phyloP scores from a whole-genome alignment of 2,888 invertebrate genomes.

The Nebria salina region DNA sequence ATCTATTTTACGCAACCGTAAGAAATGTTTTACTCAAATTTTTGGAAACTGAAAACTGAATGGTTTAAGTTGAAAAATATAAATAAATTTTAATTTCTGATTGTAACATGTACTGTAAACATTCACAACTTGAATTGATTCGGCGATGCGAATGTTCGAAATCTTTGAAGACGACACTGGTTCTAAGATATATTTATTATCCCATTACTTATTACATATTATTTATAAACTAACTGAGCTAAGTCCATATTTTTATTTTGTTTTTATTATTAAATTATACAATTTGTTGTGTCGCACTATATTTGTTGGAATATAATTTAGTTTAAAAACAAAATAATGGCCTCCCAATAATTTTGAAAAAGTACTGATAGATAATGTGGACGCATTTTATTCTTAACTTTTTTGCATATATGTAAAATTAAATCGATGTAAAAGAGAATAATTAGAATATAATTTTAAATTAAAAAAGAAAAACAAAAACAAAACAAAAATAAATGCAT shows the following conservation, averaged over 20 bases:
- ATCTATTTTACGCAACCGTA: no score
- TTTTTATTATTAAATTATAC: constrained; percentile 1
- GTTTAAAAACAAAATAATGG: not conserved
- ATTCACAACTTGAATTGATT: no score
- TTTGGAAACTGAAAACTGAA: no score
- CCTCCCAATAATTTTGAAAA: not conserved
- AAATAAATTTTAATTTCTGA: no score
- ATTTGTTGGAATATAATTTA: not conserved
- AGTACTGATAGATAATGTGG: not conserved
- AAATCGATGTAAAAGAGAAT: not conserved
- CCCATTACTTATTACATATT: not conserved
- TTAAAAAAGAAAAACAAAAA: not conserved
- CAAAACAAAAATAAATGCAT: not conserved
- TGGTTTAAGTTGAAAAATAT: no score
- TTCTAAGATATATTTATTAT: not conserved
- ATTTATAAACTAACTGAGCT: not conserved
- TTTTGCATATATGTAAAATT: not conserved
- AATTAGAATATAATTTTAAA: not conserved
- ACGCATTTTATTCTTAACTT: not conserved
- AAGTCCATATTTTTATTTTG: not conserved
- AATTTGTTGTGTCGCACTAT: not conserved
- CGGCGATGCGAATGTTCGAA: no score
- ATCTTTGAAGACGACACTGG: not conserved
- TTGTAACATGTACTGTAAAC: no score
- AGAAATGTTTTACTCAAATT: no score